A percentile compares a stretch with the other conserved stretches of the same genome.
phyloP scores from a whole-genome alignment of 2,888 invertebrate genomes.

The Himalopsyche japonica region DNA sequence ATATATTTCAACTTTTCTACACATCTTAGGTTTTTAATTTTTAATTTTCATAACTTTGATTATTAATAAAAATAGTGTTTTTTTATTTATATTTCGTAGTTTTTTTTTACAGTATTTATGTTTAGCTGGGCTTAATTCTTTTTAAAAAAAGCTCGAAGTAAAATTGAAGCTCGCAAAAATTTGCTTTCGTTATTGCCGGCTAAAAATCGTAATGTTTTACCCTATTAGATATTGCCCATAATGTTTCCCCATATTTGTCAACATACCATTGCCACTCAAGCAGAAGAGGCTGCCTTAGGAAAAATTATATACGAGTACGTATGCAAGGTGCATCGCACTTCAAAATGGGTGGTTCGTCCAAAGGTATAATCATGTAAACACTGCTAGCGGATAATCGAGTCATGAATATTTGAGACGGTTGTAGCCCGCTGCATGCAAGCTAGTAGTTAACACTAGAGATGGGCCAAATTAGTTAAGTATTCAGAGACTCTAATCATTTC shows the following conservation, averaged over 20 bases:
- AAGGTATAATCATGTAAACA: background rate
- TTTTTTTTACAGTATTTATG: too few species aligned
- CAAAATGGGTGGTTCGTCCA: background rate
- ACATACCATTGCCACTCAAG: background rate
- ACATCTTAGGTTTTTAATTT: too few species aligned
- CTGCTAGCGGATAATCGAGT: background rate
- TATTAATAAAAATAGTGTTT: too few species aligned
- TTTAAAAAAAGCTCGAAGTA: too few species aligned
- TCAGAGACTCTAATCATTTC: too few species aligned
- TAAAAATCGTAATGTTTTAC: too few species aligned
- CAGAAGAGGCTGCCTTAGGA: background rate
- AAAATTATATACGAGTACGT: background rate
- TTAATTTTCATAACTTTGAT: too few species aligned
- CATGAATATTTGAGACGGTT: constrained; percentile 1
- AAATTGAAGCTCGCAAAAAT: too few species aligned
- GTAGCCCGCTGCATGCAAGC: background rate
- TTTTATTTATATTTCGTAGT: too few species aligned
- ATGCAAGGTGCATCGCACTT: background rate
- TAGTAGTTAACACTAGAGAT: background rate
- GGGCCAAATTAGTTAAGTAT: background rate
- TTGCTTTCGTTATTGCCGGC: too few species aligned
- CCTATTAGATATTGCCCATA: background rate
- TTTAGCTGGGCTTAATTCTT: too few species aligned
- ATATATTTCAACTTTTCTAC: too few species aligned
- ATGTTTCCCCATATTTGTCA: background rate